These are phyloP conservation scores for Sapayoa aenigma DNA, from an alignment of 2,113 vertebrate species.

Conservation along the genomic window DNA sequence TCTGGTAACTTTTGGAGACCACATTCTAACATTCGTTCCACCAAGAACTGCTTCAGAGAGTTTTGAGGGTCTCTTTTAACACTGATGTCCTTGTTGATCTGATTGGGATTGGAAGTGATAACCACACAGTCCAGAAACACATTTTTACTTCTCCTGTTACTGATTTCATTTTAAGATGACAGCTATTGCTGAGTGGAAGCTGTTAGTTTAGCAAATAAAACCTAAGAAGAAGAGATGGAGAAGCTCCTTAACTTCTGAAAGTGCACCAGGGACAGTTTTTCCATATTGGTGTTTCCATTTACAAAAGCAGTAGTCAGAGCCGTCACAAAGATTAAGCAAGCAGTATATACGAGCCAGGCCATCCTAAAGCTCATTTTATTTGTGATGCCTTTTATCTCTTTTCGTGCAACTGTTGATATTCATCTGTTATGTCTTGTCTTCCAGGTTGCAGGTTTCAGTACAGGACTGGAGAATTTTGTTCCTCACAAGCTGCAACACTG, in stretches of 20 bases:
- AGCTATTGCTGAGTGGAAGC: background rate
- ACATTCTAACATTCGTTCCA: background rate
- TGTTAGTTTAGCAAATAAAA: background rate
- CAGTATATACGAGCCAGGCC: background rate
- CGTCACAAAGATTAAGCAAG: background rate
- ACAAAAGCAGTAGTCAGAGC: background rate
- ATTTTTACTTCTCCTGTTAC: background rate
- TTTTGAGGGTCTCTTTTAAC: background rate
- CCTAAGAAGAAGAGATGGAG: background rate
- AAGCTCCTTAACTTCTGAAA: background rate
- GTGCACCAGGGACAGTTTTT: background rate
- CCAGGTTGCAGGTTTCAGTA: background rate
- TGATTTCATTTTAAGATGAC: background rate
- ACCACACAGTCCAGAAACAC: background rate
- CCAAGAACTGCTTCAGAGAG: background rate
- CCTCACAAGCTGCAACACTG: background rate
- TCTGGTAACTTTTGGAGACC: background rate
- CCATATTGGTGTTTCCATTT: background rate
- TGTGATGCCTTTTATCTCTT: background rate
- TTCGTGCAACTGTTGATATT: background rate
- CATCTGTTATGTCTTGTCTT: background rate
- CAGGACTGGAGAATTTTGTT: background rate
- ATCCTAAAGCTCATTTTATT: background rate
- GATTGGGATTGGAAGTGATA: background rate
- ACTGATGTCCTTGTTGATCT: background rate